phyloP scores from a whole-genome alignment of 2,888 invertebrate genomes.

The Zygothrica quintamaculata region DNA sequence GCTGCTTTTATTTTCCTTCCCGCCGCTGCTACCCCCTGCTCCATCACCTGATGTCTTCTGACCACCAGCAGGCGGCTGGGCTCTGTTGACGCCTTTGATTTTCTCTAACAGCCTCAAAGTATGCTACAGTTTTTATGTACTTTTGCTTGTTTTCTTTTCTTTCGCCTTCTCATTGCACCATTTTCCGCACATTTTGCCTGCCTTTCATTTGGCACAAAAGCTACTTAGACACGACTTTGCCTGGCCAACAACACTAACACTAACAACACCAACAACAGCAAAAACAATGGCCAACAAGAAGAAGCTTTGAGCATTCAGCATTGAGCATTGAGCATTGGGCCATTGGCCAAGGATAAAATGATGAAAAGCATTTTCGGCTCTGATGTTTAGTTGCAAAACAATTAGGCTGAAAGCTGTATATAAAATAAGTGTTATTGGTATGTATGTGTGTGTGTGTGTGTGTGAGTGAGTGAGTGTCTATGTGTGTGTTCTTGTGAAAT shows the following conservation, averaged over 20 bases:
- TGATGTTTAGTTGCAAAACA: slow-evolving; percentile 78
- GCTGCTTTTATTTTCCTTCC: too few species aligned
- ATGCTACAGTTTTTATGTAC: slow-evolving; percentile 56
- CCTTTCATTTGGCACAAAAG: slow-evolving; percentile 73
- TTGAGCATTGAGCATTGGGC: slow-evolving; percentile 3
- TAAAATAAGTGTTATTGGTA: slow-evolving; percentile 39
- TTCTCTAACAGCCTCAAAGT: slow-evolving; percentile 55
- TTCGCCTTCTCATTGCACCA: too few species aligned
- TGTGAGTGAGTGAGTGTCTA: slow-evolving; percentile 17
- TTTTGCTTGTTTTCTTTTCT: slow-evolving; percentile 22
- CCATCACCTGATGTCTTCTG: background rate
- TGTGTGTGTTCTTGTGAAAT: slow-evolving; percentile 39
- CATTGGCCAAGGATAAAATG: slow-evolving; percentile 45
- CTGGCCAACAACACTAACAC: slow-evolving; percentile 27
- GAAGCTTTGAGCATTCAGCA: slow-evolving; percentile 2
- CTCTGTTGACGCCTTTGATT: slow-evolving; percentile 47
- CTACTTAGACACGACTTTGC: slow-evolving; percentile 73
- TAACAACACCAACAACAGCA: slow-evolving; percentile 11
- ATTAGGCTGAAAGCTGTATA: slow-evolving; percentile 78
- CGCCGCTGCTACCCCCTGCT: too few species aligned
- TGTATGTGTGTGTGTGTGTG: slow-evolving; percentile 9
- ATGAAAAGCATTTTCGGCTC: slow-evolving; percentile 70
- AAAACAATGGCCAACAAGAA: slow-evolving; percentile 34
- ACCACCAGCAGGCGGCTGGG: background rate
- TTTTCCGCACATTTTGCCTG: slow-evolving; percentile 24